Evolutionary conservation across 2,113 vertebrate genomes (phyloP).

Genomic region (Peromyscus maniculatus): DNA sequence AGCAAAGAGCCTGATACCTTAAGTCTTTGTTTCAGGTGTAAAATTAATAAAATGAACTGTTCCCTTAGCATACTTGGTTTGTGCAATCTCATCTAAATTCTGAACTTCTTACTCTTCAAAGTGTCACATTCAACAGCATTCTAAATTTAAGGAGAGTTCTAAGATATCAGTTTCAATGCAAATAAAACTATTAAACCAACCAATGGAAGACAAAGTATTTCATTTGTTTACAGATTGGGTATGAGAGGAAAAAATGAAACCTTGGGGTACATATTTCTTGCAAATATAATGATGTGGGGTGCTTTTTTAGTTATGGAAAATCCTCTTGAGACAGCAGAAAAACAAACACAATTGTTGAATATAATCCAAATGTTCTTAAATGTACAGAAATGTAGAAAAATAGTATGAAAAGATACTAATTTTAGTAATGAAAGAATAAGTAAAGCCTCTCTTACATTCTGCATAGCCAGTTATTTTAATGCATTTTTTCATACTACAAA

Average conservation of each 20-base stretch:
- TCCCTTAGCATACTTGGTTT: background rate
- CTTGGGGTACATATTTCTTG: background rate
- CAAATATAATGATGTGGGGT: background rate
- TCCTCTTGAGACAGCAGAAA: background rate
- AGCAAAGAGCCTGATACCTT: conserved; percentile 82
- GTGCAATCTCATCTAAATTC: background rate
- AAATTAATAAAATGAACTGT: background rate
- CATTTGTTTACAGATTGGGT: background rate
- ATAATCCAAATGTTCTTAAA: background rate
- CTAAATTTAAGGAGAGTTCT: background rate
- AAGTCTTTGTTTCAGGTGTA: background rate
- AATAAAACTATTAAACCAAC: background rate
- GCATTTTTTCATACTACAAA: background rate
- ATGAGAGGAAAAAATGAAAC: background rate
- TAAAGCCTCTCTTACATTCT: background rate
- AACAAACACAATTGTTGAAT: background rate
- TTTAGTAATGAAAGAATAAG: background rate
- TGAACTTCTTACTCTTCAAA: background rate
- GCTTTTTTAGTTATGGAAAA: background rate
- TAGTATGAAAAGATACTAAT: background rate
- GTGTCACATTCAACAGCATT: background rate
- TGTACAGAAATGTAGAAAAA: background rate
- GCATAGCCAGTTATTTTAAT: background rate
- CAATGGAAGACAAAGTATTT: background rate
- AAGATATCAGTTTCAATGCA: background rate